Percentiles rank a stretch among this genome's conserved stretches.
Conservation (phyloP, 2,888 invertebrate genomes). For the Hyles lineata region DNA sequence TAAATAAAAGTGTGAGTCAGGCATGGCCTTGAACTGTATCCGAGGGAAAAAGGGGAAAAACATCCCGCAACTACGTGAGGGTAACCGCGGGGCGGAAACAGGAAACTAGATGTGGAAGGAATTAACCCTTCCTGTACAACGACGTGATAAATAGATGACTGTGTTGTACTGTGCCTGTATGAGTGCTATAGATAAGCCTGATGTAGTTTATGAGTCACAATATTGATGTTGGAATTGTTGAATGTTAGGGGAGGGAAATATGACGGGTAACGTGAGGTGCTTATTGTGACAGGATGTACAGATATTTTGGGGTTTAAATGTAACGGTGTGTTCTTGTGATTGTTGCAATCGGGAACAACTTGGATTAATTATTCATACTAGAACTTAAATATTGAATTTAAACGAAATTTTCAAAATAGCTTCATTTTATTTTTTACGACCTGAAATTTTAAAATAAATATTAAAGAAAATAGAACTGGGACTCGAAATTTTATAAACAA, state of each 20-base stretch:
- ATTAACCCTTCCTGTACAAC: constrained; percentile 30
- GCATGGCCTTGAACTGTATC: constrained; percentile 14
- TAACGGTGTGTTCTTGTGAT: not conserved
- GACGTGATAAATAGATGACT: constrained; percentile 27
- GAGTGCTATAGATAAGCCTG: constrained; percentile 3
- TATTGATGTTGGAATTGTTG: constrained; percentile 6
- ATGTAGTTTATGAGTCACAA: constrained; percentile 7
- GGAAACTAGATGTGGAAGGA: constrained; percentile 33
- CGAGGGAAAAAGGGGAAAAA: constrained; percentile 28
- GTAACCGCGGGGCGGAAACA: constrained; percentile 27
- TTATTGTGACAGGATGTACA: no score
- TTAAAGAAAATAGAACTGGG: not conserved
- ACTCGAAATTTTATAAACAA: not conserved
- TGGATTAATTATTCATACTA: no score
- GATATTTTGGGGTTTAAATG: not conserved
- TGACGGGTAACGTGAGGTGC: not conserved
- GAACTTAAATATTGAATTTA: no score
- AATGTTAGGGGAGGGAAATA: not conserved
- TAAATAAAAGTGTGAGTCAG: not conserved
- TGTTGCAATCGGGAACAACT: no score
- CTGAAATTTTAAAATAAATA: not conserved
- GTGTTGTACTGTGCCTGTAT: not conserved
- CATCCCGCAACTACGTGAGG: constrained; percentile 22
- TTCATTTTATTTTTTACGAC: not conserved
- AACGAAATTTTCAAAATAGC: no score